phyloP scores from a whole-genome alignment of 1,140 invertebrate species.

The Contarinia nasturtii region DNA sequence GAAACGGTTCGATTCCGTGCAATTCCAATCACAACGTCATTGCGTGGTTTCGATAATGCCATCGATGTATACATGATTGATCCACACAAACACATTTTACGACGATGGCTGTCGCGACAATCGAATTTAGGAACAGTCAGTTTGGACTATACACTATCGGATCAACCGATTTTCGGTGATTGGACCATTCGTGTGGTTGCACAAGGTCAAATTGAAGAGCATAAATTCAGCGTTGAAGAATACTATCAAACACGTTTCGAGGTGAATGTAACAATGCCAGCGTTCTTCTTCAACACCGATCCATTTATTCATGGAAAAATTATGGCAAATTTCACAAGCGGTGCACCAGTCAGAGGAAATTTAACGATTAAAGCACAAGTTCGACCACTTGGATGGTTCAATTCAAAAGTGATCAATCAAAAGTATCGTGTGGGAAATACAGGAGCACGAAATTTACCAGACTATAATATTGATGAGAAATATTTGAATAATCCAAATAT shows the following conservation, averaged over 20 bases:
- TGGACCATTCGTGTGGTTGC: constrained; percentile 82
- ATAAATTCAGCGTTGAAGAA: constrained; percentile 75
- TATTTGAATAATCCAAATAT: neutral
- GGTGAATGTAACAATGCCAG: constrained; percentile 90
- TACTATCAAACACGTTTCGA: constrained; percentile 85
- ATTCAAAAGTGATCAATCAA: constrained; percentile 23
- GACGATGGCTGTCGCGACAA: constrained; percentile 68
- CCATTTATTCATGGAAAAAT: constrained; percentile 63
- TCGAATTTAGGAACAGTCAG: constrained; percentile 82
- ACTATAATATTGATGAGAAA: constrained; percentile 8
- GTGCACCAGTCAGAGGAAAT: constrained; percentile 66
- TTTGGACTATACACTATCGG: constrained; percentile 70
- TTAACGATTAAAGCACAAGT: constrained; percentile 64
- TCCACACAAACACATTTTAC: constrained; percentile 67
- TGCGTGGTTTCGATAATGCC: constrained; percentile 71
- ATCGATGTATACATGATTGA: constrained; percentile 81
- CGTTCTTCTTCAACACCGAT: constrained; percentile 77
- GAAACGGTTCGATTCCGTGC: constrained; percentile 73
- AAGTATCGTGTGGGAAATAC: constrained; percentile 20
- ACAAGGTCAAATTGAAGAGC: constrained; percentile 70
- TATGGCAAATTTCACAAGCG: constrained; percentile 86
- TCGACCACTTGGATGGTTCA: constrained; percentile 39
- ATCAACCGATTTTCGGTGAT: constrained; percentile 79
- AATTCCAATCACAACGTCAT: constrained; percentile 73
- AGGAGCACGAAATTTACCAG: constrained; percentile 16